Conservation (phyloP, 2,797 vertebrate genomes). For the Phalloptychus januarius region DNA sequence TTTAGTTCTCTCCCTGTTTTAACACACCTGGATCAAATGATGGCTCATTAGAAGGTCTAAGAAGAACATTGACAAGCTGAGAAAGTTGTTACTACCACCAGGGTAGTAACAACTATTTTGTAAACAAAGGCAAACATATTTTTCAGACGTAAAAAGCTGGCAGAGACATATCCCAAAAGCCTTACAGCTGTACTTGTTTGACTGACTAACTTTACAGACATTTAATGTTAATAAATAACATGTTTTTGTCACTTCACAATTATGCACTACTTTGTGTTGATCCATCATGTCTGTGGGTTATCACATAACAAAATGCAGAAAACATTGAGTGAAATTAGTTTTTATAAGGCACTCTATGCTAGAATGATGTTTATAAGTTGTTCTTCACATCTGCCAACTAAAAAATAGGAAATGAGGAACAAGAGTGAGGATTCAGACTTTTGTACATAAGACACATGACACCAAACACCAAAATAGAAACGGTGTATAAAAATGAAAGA, state of each 20-base stretch:
- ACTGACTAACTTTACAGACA: neutral
- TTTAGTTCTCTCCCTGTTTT: too few relatives aligned
- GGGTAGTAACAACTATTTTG: too few relatives aligned
- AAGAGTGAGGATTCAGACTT: slow-evolving; percentile 35
- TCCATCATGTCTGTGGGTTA: neutral
- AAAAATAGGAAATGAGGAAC: slow-evolving; percentile 62
- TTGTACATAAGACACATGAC: slow-evolving; percentile 29
- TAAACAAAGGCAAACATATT: neutral
- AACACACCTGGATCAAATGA: too few relatives aligned
- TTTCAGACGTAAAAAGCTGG: neutral
- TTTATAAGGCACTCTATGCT: slow-evolving; percentile 43
- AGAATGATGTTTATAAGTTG: slow-evolving; percentile 43
- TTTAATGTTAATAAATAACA: neutral
- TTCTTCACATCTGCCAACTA: slow-evolving; percentile 57
- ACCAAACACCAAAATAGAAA: slow-evolving; percentile 26
- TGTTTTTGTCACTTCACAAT: neutral
- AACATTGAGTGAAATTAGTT: neutral
- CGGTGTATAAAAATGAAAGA: slow-evolving; percentile 13
- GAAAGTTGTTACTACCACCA: too few relatives aligned
- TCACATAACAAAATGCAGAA: neutral
- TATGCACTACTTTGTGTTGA: neutral
- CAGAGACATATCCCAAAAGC: neutral
- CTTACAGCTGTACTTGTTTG: neutral
- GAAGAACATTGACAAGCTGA: too few relatives aligned
- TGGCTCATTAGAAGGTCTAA: too few relatives aligned